Conservation (phyloP, 2,888 invertebrate species). For the Taphrorychus bicolor region DNA sequence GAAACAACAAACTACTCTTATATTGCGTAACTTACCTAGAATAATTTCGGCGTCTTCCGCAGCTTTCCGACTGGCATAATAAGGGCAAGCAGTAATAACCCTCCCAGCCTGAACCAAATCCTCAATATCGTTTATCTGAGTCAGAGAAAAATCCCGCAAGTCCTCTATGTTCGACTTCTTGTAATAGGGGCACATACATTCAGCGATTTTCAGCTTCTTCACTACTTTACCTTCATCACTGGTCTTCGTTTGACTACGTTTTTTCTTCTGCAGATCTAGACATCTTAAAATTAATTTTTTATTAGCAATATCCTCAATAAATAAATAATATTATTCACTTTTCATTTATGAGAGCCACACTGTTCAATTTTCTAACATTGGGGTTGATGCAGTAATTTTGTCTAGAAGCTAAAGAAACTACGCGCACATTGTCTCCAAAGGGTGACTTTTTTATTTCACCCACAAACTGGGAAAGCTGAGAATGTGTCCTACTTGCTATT, state of each 20-base stretch:
- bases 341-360: constrained; percentile 86
- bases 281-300: constrained; percentile 64
- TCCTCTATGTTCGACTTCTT: constrained; percentile 68
- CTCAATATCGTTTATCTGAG: constrained; percentile 86
- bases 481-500: constrained; percentile 96
- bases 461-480: constrained; percentile 95
- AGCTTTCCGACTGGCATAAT: constrained; percentile 88
- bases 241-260: constrained; percentile 62
- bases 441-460: constrained; percentile 87
- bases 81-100: constrained; percentile 84
- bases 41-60: constrained; percentile 84
- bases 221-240: constrained; percentile 70
- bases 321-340: constrained; percentile 61
- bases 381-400: constrained; percentile 92
- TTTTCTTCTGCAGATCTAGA: constrained; percentile 78
- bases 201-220: constrained; percentile 64
- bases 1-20: too few species aligned
- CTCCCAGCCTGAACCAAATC: constrained; percentile 77
- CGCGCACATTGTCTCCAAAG: constrained; percentile 73
- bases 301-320: too few species aligned
- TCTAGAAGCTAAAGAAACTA: constrained; percentile 87
- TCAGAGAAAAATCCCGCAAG: constrained; percentile 70
- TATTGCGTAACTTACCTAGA: constrained; percentile 55
- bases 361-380: constrained; percentile 75
- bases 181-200: constrained; percentile 73